Conservation (phyloP, 2,888 invertebrate species). For the Luffia ferchaultella region DNA sequence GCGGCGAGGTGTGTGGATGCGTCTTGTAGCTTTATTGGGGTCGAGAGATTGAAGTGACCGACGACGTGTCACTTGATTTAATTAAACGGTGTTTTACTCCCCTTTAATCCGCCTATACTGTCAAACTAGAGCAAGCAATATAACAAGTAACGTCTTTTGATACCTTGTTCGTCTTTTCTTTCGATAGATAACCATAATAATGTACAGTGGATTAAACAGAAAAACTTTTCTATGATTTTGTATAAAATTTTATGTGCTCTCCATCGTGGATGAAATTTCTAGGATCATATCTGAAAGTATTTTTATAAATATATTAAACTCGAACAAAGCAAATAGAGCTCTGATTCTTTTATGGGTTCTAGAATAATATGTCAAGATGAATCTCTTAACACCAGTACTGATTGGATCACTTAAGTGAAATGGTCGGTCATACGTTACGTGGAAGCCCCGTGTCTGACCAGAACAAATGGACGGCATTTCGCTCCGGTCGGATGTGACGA, state of each 20-base stretch:
- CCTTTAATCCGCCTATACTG: conserved; percentile 30
- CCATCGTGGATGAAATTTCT: too few relatives aligned
- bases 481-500: neutral
- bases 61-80: conserved; percentile 62
- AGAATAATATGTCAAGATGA: neutral
- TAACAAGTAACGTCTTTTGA: too few relatives aligned
- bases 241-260: too few relatives aligned
- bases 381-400: conserved; percentile 31
- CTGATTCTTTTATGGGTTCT: neutral
- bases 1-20: neutral
- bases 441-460: conserved; percentile 36
- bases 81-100: conserved; percentile 63
- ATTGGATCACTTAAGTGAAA: conserved; percentile 56
- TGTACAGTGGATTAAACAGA: too few relatives aligned
- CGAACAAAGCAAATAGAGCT: too few relatives aligned
- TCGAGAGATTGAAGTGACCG: conserved; percentile 61
- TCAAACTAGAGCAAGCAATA: too few relatives aligned
- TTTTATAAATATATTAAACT: too few relatives aligned
- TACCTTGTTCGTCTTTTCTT: too few relatives aligned
- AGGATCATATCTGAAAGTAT: too few relatives aligned
- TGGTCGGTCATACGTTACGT: conserved; percentile 55
- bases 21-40: conserved; percentile 41
- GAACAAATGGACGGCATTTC: conserved; percentile 45
- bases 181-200: too few relatives aligned
- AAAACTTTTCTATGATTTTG: too few relatives aligned